Evolutionary conservation across 2,113 vertebrate genomes (phyloP).

Genomic region (Electrona antarctica): DNA sequence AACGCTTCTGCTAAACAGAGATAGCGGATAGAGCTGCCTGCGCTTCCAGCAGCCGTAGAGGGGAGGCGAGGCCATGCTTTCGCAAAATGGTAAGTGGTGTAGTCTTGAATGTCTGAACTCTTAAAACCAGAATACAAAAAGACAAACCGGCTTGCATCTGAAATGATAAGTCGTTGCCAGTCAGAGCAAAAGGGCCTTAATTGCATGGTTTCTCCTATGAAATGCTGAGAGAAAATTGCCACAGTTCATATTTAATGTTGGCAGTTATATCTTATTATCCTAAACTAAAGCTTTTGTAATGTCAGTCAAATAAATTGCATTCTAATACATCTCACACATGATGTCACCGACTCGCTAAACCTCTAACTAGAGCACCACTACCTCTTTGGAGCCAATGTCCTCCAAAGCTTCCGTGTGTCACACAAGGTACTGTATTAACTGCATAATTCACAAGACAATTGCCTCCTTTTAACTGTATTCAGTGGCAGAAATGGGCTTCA

Average conservation of each 20-base stretch:
- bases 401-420: no score
- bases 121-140: constrained; percentile 25
- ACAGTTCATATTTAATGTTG: constrained; percentile 23
- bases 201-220: no score
- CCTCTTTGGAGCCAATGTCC: no score
- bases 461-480: no score
- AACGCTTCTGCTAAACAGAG: constrained; percentile 23
- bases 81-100: background rate
- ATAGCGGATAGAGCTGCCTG: constrained; percentile 11
- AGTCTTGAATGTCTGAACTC: constrained; percentile 4
- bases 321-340: background rate
- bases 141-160: constrained; percentile 14
- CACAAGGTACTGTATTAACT: no score
- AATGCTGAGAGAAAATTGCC: no score
- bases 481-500: no score
- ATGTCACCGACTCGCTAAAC: background rate
- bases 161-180: constrained; percentile 42
- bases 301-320: background rate
- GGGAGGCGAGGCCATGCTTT: background rate
- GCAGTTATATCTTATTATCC: constrained; percentile 37
- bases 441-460: no score
- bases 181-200: constrained; percentile 26
- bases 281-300: constrained; percentile 8
- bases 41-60: constrained; percentile 8
- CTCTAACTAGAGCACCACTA: no score